Conservation (phyloP, 2,113 vertebrate genomes). For the Zosterops borbonicus region DNA sequence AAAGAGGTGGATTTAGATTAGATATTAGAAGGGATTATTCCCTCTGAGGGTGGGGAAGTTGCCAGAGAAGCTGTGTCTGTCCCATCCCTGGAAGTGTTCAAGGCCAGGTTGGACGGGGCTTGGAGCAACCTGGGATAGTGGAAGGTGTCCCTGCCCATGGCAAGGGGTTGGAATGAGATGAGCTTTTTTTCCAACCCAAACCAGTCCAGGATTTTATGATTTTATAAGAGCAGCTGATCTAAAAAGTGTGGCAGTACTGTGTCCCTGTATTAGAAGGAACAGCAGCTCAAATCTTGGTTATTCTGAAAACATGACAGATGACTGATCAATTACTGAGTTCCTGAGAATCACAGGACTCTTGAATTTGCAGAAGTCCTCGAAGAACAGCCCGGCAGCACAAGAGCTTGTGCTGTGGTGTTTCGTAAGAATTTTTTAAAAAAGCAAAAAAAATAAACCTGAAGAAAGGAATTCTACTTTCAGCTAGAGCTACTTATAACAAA, state of each 20-base stretch:
- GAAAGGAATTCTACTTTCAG: not conserved
- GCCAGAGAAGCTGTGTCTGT: not conserved
- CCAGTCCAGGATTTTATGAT: not conserved
- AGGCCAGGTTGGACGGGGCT: rapidly evolving
- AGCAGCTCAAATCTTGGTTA: not conserved
- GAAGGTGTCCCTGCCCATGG: not conserved
- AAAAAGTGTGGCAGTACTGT: not conserved
- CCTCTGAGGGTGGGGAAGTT: not conserved
- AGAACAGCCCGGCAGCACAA: not conserved
- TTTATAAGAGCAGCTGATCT: not conserved
- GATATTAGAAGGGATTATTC: not conserved
- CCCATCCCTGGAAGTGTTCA: not conserved
- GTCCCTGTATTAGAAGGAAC: not conserved
- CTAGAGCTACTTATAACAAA: not conserved
- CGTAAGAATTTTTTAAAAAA: not conserved
- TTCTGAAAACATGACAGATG: not conserved
- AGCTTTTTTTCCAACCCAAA: not conserved
- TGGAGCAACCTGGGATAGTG: not conserved
- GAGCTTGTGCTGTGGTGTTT: not conserved
- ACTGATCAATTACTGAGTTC: not conserved
- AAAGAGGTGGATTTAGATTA: not conserved
- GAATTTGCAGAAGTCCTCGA: not conserved
- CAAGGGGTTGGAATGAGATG: not conserved
- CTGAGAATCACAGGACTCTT: not conserved
- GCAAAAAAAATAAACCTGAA: not conserved